Evolutionary conservation across 2,888 invertebrate genomes (phyloP), one percentile per base, ranked within the genome.

Genomic region (Scaptomyza polygonia): DNA sequence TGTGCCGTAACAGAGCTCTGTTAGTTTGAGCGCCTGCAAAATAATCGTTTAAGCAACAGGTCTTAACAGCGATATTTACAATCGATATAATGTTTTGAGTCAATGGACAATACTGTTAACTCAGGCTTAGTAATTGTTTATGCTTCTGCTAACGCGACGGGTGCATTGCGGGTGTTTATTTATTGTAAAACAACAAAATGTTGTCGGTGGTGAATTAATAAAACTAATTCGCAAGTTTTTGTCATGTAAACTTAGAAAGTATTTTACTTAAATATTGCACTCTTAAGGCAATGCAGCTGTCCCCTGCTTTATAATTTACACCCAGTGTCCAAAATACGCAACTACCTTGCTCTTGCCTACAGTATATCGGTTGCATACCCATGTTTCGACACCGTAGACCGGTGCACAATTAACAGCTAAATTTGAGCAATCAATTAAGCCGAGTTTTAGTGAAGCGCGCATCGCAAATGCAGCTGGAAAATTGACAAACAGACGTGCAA

Each of bases 121-220:
- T 29, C 21, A 16, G 34, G 56, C 44, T 74, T 72, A 54, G 70
- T 69, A 49, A 67, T 74, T 56, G 52, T 55, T 74, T 53, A 48
- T 67, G 68, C 62, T 40, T 45, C 49, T 27, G 8, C 47, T 1
- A 43, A 59, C 47, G 57, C 56, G 53, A 36, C 42, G 49, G 40
- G 42, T 45, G 44, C 6, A 21, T 27, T 42, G 30, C 21, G 54
- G 36, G 8, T 39, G 14, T 29, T 44, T 40, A n/a, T 36, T 67
- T 43, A 54, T 16, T 39, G 18, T 21, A 30, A 3, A 25, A 32
- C 8, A 7, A 32, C 3, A 42, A 9, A 47, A 53, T 53, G 43
- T 40, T 71, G 32, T 43, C 40, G 32, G 0, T 49, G 6, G 29
- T 49, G 52, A 40, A 14, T 16, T 59, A 39, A 55, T n/a, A 39